Evolutionary conservation across 2,888 invertebrate genomes (phyloP), one percentile per base, ranked within the genome.

Genomic region (Thymelicus lineola): DNA sequence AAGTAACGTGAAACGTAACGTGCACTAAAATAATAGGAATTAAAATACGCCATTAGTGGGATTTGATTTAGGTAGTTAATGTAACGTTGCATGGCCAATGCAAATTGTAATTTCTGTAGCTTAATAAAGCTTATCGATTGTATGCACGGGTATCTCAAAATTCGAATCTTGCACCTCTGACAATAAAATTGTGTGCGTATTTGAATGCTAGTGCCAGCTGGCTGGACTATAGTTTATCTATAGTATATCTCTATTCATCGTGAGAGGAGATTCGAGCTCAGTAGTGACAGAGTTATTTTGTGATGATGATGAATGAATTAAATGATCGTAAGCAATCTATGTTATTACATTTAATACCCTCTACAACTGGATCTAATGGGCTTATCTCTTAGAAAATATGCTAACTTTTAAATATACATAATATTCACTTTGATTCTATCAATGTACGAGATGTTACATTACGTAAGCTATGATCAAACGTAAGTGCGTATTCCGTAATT

Each of bases 401-500:
- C 35, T 61, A 35, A 67, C 53, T 53, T 53, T 53, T 67, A 61
- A 67, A 61, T 67, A 61, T 53, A 28, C 20, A 48, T 46, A 59
- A 62, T 38, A 63, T 48, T 48, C 60, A 60, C 61, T 68, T 63
- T 20, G 69, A 69, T 63, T 70, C 59, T 70, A 63, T 70, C 64
- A 70, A 70, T 64, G 64, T 50, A 53, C 42, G 28, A 38, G 63
- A 59, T 53, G 58, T 58, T 53, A 35, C 53, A 64, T 70, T 57
- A 70, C 59, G 53, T 64, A 45, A 59, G 69, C 15, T 50, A 58
- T 58, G 69, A 69, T 68, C 57, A 70, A 64, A 70, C 50, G 64
- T 70, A 70, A 70, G 59, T 70, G 53, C 64, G 63, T 70, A 64
- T 70, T 70, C 69, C 69, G 53, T 59, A 70, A 70, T 70, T 70